phyloP scores from a whole-genome alignment of 64 coral and sea anemone species.

The Porites australiensis region DNA sequence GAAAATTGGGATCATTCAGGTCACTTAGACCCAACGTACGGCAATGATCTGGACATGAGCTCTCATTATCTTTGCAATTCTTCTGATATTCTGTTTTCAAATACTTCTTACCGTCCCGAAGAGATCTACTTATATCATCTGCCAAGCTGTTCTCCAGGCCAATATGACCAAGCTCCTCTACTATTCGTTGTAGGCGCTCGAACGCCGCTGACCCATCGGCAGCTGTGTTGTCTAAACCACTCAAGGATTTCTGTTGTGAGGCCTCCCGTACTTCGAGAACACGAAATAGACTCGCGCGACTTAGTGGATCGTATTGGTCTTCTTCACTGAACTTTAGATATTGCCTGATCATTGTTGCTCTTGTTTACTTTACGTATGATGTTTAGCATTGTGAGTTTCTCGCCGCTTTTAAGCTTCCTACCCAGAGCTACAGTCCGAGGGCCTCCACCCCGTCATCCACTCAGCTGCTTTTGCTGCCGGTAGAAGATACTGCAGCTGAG shows the following conservation, averaged over 20 bases:
- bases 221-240: constrained; percentile 43
- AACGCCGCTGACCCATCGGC: constrained; percentile 43
- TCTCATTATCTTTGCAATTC: constrained; percentile 59
- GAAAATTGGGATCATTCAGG: constrained; percentile 44
- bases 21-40: constrained; percentile 64
- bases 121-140: constrained; percentile 20
- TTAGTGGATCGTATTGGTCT: neutral
- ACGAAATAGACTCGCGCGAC: neutral
- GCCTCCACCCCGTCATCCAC: constrained; percentile 46
- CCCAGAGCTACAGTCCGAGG: constrained; percentile 53
- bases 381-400: neutral
- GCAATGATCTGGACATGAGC: constrained; percentile 42
- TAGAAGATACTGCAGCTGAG: constrained; percentile 18
- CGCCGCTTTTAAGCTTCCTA: constrained; percentile 22
- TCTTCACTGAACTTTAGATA: neutral
- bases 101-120: constrained; percentile 64
- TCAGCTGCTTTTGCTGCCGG: constrained; percentile 19
- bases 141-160: constrained; percentile 17
- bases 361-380: neutral
- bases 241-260: constrained; percentile 3
- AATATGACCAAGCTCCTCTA: constrained; percentile 40
- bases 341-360: neutral
- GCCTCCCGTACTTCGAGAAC: neutral
- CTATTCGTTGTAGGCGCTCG: constrained; percentile 16
- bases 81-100: constrained; percentile 65